These are phyloP conservation scores for Sturnira hondurensis DNA, from an alignment of 2,113 vertebrate species.

Conservation along the genomic window DNA sequence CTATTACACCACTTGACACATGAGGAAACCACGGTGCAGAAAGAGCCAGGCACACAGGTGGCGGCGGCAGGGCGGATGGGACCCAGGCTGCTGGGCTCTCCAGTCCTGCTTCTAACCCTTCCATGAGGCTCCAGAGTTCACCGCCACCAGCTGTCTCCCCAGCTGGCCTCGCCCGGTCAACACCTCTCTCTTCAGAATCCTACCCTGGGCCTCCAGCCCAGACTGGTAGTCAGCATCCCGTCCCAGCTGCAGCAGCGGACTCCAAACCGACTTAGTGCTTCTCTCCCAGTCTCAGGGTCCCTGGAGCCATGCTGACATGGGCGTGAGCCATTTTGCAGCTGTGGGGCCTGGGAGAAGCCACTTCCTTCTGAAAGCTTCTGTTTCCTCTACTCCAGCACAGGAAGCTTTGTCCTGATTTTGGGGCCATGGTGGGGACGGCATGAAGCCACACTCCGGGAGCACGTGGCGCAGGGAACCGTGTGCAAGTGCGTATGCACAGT, in stretches of 20 bases:
- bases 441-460: background rate
- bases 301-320: background rate
- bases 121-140: fast-evolving
- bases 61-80: background rate
- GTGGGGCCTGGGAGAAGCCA: background rate
- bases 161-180: background rate
- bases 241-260: background rate
- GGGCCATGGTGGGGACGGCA: fast-evolving
- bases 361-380: background rate
- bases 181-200: background rate
- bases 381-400: background rate
- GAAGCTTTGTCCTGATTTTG: background rate
- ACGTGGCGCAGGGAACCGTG: fast-evolving
- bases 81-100: background rate
- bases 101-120: background rate
- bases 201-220: background rate
- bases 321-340: background rate
- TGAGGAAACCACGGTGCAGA: background rate
- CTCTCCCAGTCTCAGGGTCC: background rate
- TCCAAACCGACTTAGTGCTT: background rate
- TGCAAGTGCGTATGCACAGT: background rate
- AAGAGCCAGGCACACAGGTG: background rate
- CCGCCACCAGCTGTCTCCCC: fast-evolving
- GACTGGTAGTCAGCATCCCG: background rate
- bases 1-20: background rate